Evolutionary conservation across 2,113 vertebrate genomes (phyloP).

Genomic region (Echinops telfairi): DNA sequence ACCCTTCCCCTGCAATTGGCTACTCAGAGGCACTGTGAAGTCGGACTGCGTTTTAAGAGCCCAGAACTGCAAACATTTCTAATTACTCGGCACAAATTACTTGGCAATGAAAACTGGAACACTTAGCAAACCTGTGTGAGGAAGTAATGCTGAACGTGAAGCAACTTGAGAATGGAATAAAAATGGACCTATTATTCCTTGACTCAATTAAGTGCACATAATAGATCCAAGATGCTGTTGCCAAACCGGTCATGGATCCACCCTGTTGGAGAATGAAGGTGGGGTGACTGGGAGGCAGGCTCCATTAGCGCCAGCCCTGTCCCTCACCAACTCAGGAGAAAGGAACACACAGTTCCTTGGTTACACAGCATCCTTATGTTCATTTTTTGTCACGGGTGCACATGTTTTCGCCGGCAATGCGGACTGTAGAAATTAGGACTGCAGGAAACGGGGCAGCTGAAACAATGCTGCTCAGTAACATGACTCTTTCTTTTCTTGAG

Average conservation of each 20-base stretch:
- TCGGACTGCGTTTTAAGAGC: slow-evolving; percentile 48
- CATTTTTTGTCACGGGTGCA: slow-evolving; percentile 9
- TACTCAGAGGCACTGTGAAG: slow-evolving; percentile 10
- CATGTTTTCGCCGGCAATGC: background rate
- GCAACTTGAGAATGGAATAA: slow-evolving; percentile 73
- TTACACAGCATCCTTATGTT: background rate
- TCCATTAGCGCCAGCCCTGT: slow-evolving; percentile 1
- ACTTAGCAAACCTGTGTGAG: slow-evolving; percentile 71
- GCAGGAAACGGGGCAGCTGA: slow-evolving; percentile 51
- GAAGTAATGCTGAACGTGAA: slow-evolving; percentile 62
- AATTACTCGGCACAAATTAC: slow-evolving; percentile 69
- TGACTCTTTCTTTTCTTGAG: background rate
- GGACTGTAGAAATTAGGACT: no score
- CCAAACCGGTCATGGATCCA: slow-evolving; percentile 61
- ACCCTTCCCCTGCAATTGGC: slow-evolving; percentile 26
- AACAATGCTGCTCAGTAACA: slow-evolving; percentile 47
- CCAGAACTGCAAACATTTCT: slow-evolving; percentile 56
- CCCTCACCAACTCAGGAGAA: background rate
- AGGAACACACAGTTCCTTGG: background rate
- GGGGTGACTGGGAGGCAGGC: background rate
- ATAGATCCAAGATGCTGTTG: slow-evolving; percentile 50
- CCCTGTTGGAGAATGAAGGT: background rate
- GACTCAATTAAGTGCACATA: slow-evolving; percentile 55
- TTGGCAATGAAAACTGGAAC: slow-evolving; percentile 71
- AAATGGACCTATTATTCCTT: slow-evolving; percentile 67